A percentile compares a stretch with the other conserved stretches of the same genome.
Conservation (phyloP, 1,140 invertebrate species). For the Potamilus streckersoni region DNA sequence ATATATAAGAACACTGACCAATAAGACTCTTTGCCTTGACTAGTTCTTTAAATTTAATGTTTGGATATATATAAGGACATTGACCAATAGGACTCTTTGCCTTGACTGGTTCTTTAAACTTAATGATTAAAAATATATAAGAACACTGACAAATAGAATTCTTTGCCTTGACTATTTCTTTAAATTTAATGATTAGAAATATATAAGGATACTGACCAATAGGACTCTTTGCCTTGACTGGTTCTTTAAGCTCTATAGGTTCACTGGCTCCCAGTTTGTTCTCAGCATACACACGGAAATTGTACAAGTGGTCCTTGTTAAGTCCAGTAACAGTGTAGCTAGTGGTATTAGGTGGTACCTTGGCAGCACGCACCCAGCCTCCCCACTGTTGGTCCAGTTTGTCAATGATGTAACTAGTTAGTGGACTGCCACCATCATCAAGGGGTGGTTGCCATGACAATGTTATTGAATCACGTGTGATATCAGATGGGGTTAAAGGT, state of each 20-base stretch:
- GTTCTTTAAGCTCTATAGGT: constrained; percentile 82
- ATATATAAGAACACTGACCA: constrained; percentile 46
- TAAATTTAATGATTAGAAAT: no score
- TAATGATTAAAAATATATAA: background rate
- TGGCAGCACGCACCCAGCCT: constrained; percentile 88
- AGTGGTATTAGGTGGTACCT: constrained; percentile 69
- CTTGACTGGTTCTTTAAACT: constrained; percentile 80
- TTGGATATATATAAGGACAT: constrained; percentile 16
- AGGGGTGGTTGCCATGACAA: constrained; percentile 62
- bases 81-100: constrained; percentile 79
- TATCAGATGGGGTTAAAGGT: constrained; percentile 89
- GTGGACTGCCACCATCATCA: constrained; percentile 58
- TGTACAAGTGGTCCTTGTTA: constrained; percentile 94
- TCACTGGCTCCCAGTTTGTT: constrained; percentile 97
- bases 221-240: constrained; percentile 86
- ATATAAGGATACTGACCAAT: constrained; percentile 53
- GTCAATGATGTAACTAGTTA: constrained; percentile 65
- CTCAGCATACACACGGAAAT: constrained; percentile 96
- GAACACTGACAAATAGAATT: constrained; percentile 71
- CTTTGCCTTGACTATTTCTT: constrained; percentile 67
- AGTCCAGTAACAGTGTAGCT: constrained; percentile 81
- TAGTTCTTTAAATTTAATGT: constrained; percentile 72
- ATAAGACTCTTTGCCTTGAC: constrained; percentile 84
- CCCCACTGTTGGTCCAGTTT: constrained; percentile 76
- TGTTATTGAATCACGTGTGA: constrained; percentile 94